These are phyloP conservation scores for Cricetomys ansorgei DNA, from an alignment of 2,113 vertebrate species.

Conservation along the genomic window DNA sequence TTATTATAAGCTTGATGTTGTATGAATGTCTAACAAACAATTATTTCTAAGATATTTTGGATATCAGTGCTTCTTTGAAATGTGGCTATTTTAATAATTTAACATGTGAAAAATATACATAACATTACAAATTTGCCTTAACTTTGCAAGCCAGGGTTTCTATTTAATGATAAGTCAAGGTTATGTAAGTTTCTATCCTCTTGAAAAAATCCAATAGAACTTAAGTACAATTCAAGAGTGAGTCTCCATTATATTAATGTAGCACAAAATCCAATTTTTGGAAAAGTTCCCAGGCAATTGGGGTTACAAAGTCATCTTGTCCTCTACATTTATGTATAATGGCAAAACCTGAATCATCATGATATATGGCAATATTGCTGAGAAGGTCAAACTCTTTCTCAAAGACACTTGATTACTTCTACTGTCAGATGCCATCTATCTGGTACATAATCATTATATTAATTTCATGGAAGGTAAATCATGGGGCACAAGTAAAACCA, in stretches of 20 bases:
- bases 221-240: slow-evolving; percentile 68
- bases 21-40: neutral
- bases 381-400: slow-evolving; percentile 55
- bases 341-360: slow-evolving; percentile 49
- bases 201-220: slow-evolving; percentile 43
- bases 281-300: slow-evolving; percentile 70
- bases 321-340: slow-evolving; percentile 61
- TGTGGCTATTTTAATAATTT: neutral
- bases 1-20: neutral
- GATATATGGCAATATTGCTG: slow-evolving; percentile 59
- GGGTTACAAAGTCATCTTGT: slow-evolving; percentile 71
- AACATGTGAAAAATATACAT: neutral
- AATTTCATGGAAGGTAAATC: slow-evolving; percentile 48
- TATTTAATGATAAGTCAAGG: slow-evolving; percentile 59
- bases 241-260: slow-evolving; percentile 73
- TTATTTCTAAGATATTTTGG: neutral
- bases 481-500: slow-evolving; percentile 19
- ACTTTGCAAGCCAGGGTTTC: slow-evolving; percentile 25
- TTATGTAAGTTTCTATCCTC: slow-evolving; percentile 21
- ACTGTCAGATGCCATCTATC: neutral
- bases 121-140: slow-evolving; percentile 31
- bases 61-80: neutral
- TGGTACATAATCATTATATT: slow-evolving; percentile 19
- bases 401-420: slow-evolving; percentile 58
- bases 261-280: slow-evolving; percentile 73